Base-by-base conservation (phyloP, 2,797 vertebrate genomes). In the Steatocranus sp. region DNA sequence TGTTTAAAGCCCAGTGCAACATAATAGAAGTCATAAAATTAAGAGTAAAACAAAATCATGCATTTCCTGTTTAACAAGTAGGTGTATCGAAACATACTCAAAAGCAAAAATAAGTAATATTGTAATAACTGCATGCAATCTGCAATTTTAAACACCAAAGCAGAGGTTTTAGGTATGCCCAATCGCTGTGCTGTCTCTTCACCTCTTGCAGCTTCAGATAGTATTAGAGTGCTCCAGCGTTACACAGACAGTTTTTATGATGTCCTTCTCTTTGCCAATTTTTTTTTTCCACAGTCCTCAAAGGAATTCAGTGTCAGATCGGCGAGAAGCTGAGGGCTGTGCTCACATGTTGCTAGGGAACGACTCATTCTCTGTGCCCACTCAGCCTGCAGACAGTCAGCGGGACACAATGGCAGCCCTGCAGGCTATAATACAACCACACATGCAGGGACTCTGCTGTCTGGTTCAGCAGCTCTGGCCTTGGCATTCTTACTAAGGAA, bases 301-400 rank as follows among this genome's bases (percentile, higher is more conserved):
- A 36, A 93, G 92, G 91, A 93, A 94, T 94, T 91, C 84, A 56
- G 79, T 87, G 87, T 88, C 90, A 88, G 91, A 92, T 89, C 78
- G 23, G 88, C 84, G 88, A 88, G 88, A 93, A 80, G 80, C 51
- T 85, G 83, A 88, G 88, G 87, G 90, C 86, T 50, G 84, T 82
- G 86, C 89, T 93, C 88, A 48, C 85, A 87, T 85, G 94, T 96
- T 95, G 94, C 95, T 95, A 95, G 93, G 95, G 91, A 96, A 96
- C 94, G 6, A 89, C 80, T 95, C 88, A 46, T 91, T 92, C 89
- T 92, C 80, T 41, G 81, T 93, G 88, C 94, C 92, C 93, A 93
- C 93, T 94, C 90, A 92, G 87, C 89, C 88, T 89, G 90, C 89
- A 93, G 91, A 91, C 91, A 90, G 91, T 80, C 87, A 85, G 88